Evolutionary conservation across 2,797 vertebrate species (phyloP).

Genomic region (Microctenopoma stevenorrisi): DNA sequence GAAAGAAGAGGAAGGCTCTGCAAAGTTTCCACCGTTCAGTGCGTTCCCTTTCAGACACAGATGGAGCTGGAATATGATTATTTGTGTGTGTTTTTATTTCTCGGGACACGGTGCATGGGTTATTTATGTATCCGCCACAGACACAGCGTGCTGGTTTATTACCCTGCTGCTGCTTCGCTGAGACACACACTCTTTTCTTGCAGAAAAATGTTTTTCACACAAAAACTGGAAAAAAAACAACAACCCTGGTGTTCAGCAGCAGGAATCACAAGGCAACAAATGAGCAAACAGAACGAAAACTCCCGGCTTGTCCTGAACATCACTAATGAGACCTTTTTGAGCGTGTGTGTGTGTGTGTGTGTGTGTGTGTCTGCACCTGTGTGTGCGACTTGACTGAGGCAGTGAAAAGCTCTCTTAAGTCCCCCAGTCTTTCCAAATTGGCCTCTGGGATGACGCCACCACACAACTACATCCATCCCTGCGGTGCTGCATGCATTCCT

Average conservation of each 20-base stretch:
- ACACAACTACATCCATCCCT: slow-evolving; percentile 64
- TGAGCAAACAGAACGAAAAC: slow-evolving; percentile 73
- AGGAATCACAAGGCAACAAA: slow-evolving; percentile 71
- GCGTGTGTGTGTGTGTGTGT: slow-evolving; percentile 17
- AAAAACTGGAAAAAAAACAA: slow-evolving; percentile 12
- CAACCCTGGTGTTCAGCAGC: slow-evolving; percentile 13
- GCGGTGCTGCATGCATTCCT: slow-evolving; percentile 64
- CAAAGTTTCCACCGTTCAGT: slow-evolving; percentile 70
- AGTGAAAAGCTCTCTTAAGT: slow-evolving; percentile 83
- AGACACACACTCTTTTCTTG: slow-evolving; percentile 37
- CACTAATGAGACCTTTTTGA: slow-evolving; percentile 69
- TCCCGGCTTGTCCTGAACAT: slow-evolving; percentile 50
- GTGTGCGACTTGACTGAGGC: slow-evolving; percentile 68
- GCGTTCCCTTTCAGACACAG: slow-evolving; percentile 64
- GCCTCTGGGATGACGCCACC: slow-evolving; percentile 80
- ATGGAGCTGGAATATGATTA: slow-evolving; percentile 71
- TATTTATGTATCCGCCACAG: slow-evolving; percentile 71
- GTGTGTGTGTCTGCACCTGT: slow-evolving; percentile 23
- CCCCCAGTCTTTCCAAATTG: slow-evolving; percentile 76
- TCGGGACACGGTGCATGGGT: slow-evolving; percentile 58
- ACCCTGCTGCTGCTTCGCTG: slow-evolving; percentile 24
- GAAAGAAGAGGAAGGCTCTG: slow-evolving; percentile 71
- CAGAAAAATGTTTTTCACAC: slow-evolving; percentile 47
- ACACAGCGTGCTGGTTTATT: slow-evolving; percentile 57
- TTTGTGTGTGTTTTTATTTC: slow-evolving; percentile 63